Evolutionary conservation across 2,888 invertebrate species (phyloP).

Genomic region (Halictus quadricinctus): DNA sequence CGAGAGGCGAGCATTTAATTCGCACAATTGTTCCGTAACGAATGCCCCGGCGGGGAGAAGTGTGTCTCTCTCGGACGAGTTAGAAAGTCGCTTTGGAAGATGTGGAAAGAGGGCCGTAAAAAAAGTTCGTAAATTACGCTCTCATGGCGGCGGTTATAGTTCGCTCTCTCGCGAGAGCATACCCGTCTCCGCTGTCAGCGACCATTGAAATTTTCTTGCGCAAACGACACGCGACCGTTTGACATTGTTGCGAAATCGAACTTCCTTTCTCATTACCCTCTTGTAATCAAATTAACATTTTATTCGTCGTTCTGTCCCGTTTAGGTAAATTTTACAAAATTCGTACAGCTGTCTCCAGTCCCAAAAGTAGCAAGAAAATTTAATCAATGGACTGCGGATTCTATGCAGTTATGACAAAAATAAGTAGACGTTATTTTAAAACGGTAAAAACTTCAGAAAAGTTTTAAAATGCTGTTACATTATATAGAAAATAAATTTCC

Average conservation of each 20-base stretch:
- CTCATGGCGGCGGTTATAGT: constrained; percentile 29
- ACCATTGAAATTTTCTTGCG: constrained; percentile 26
- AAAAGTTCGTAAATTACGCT: constrained; percentile 42
- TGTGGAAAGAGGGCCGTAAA: constrained; percentile 41
- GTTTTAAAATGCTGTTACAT: no score
- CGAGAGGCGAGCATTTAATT: constrained; percentile 31
- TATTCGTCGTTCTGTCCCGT: background rate
- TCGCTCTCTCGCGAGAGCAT: background rate
- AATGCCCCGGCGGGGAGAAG: constrained; percentile 11
- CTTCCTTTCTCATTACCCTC: no score
- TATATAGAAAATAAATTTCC: no score
- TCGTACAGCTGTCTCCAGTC: background rate
- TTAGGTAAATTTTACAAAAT: background rate
- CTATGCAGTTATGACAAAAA: no score
- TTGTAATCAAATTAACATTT: background rate
- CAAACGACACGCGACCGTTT: constrained; percentile 5
- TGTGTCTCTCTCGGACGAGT: constrained; percentile 38
- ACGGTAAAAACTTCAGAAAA: no score
- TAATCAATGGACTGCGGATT: no score
- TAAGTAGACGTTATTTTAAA: no score
- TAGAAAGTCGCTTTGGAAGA: constrained; percentile 53
- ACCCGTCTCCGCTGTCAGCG: background rate
- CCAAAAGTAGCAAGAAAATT: no score
- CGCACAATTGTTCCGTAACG: constrained; percentile 47
- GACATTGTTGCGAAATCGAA: background rate